These are phyloP conservation scores for Zaprionus tsacasi DNA, from an alignment of 1,140 invertebrate species.

Conservation along the genomic window DNA sequence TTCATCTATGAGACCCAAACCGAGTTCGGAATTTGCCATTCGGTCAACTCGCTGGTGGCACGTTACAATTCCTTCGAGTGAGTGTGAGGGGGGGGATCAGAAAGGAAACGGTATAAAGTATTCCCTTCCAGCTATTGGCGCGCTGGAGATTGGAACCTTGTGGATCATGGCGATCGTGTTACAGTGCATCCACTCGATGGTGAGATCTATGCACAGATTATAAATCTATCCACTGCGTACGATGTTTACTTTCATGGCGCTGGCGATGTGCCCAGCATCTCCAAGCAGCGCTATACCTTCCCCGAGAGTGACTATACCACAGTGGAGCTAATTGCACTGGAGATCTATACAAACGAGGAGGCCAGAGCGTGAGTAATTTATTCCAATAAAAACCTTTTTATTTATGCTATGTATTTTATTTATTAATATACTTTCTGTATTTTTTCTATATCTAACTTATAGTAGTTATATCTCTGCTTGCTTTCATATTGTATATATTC, in stretches of 20 bases:
- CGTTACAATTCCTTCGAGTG: constrained; percentile 87
- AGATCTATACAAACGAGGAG: constrained; percentile 82
- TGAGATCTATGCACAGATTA: constrained; percentile 89
- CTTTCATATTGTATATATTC: too few relatives aligned
- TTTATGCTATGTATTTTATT: too few relatives aligned
- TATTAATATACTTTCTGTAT: too few relatives aligned
- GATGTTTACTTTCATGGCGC: constrained; percentile 86
- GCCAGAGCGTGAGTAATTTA: constrained; percentile 68
- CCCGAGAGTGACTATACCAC: constrained; percentile 83
- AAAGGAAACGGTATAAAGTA: neutral
- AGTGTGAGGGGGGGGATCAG: constrained; percentile 53
- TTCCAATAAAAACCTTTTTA: too few relatives aligned
- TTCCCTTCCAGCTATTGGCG: constrained; percentile 85
- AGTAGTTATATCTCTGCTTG: too few relatives aligned
- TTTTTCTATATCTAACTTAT: too few relatives aligned
- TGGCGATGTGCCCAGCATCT: constrained; percentile 86
- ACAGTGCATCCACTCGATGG: constrained; percentile 88
- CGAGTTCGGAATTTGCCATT: constrained; percentile 88
- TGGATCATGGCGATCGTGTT: constrained; percentile 85
- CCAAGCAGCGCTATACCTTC: constrained; percentile 85
- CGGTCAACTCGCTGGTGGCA: constrained; percentile 87
- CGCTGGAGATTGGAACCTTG: constrained; percentile 85
- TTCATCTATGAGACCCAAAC: constrained; percentile 86
- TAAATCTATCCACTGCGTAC: constrained; percentile 88
- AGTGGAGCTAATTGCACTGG: constrained; percentile 80